Conservation (phyloP, 2,113 vertebrate species). For the Cryptotis parvus region DNA sequence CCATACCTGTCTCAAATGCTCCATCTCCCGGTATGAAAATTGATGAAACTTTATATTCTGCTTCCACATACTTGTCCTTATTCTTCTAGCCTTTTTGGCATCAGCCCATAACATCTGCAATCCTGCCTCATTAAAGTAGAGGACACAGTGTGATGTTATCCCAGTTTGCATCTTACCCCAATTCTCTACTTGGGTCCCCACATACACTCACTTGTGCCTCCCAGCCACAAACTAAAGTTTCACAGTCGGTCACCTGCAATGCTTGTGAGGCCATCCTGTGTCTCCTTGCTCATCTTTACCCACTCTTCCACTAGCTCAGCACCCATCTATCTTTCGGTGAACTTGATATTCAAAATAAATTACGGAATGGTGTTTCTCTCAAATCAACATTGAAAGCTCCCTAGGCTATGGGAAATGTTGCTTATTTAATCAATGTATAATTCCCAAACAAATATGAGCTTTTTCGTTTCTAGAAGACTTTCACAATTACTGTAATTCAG, state of each 20-base stretch:
- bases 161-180: slow-evolving; percentile 35
- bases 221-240: neutral
- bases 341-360: too few species aligned
- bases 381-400: too few species aligned
- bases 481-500: too few species aligned
- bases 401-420: too few species aligned
- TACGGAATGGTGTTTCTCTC: too few species aligned
- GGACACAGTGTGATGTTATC: slow-evolving; percentile 62
- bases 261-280: neutral
- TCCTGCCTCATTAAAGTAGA: slow-evolving; percentile 86
- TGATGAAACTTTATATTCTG: slow-evolving; percentile 85
- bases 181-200: neutral
- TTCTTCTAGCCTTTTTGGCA: slow-evolving; percentile 88
- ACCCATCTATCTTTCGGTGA: neutral
- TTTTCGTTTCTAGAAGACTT: too few species aligned
- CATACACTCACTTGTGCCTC: neutral
- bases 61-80: slow-evolving; percentile 86
- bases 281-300: neutral
- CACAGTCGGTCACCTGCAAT: neutral
- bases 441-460: too few species aligned
- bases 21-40: slow-evolving; percentile 95
- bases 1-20: slow-evolving; percentile 93
- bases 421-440: too few species aligned
- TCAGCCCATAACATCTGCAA: slow-evolving; percentile 89
- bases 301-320: neutral